Base-by-base conservation (phyloP, 2,888 invertebrate genomes). In the Acleris literana region DNA sequence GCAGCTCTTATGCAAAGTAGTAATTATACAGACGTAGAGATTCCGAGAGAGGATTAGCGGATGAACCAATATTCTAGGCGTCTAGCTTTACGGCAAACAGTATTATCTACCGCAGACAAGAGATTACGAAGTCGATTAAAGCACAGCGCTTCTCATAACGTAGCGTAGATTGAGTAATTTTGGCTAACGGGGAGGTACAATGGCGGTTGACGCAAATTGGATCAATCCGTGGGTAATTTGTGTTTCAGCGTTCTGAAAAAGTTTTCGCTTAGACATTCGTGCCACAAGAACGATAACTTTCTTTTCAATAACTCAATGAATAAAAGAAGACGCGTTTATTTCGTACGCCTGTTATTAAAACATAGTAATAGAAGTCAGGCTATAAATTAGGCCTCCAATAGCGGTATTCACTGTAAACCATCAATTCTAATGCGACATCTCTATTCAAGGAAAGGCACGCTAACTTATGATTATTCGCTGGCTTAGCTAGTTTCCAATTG, bases 131-230 rank as follows among this genome's bases (percentile, higher is more conserved):
- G 58, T 22, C 46, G 16, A 44, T 25, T 18, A 59, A 58, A 59
- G 25, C 49, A 16, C 39, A 20, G 29, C 43, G 49, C 49, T 13
- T 43, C 25, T 25, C 51, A 22, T 20, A 49, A 20, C 20, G 18
- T 25, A 5, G 18, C 13, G 22, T 20, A 44, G 51, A 57, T 57
- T 51, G 56, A 57, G 51, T 43, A 57, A 51, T 63, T 43, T 43
- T 18, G 16, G 18, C 22, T 11, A 18, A 17, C 43, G 43, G 55
- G 5, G 17, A 13, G 11, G 9, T 18, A 51, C 22, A 25, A 51
- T 39, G 33, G 13, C 29, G 17, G 20, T 55, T 56, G 55, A 33
- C 63, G 39, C 55, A 55, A 63, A 55, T 63, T 55, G 62, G 49
- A 49, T 49, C 39, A 13, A 39, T 49, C 44, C 20, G 18, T 3